Evolutionary conservation across 2,797 vertebrate species (phyloP).

Genomic region (Trichosurus vulpecula): DNA sequence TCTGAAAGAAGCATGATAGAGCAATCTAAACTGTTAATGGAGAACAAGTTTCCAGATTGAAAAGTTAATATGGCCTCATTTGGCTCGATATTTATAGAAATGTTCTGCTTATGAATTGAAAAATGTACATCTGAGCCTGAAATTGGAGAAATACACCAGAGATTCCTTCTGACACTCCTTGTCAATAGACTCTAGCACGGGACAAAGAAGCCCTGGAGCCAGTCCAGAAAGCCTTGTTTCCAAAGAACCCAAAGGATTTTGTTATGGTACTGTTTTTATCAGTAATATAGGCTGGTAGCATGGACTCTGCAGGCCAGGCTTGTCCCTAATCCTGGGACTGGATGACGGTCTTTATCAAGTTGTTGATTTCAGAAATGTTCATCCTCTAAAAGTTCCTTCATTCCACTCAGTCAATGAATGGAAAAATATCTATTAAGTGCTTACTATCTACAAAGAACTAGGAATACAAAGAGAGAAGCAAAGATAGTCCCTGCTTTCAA

Average conservation of each 20-base stretch:
- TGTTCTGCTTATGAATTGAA: slow-evolving; percentile 30
- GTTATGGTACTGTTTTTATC: background rate
- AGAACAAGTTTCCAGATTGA: slow-evolving; percentile 11
- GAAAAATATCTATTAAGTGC: background rate
- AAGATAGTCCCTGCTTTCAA: background rate
- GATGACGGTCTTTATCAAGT: slow-evolving; percentile 26
- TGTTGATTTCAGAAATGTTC: slow-evolving; percentile 40
- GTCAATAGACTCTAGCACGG: background rate
- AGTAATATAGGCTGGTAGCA: background rate
- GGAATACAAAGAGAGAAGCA: background rate
- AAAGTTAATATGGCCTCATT: background rate
- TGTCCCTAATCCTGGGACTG: background rate
- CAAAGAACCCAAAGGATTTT: background rate
- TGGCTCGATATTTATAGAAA: background rate
- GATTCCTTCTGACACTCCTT: background rate
- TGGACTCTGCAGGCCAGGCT: background rate
- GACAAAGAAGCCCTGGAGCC: background rate
- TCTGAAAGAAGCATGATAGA: background rate
- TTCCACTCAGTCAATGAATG: background rate
- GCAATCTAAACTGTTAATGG: background rate
- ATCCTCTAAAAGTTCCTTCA: background rate
- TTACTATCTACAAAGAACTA: background rate
- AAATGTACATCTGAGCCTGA: background rate
- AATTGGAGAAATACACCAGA: background rate
- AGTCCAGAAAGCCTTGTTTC: background rate